Evolutionary conservation across 1,140 invertebrate species (phyloP).

Genomic region (Trichoplusia ni): DNA sequence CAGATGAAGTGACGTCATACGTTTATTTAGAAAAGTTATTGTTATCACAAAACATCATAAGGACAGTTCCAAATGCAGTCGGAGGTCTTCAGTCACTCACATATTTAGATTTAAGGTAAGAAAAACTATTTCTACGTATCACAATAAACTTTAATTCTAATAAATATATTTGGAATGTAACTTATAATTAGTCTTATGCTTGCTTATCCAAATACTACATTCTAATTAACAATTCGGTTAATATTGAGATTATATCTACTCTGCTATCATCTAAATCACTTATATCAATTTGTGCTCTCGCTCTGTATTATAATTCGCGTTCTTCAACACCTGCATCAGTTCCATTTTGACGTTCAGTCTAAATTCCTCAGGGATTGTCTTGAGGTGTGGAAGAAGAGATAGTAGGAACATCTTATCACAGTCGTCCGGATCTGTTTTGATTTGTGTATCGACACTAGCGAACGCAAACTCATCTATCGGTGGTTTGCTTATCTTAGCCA

Average conservation of each 20-base stretch:
- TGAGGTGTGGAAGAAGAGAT: conserved; percentile 68
- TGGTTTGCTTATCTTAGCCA: conserved; percentile 32
- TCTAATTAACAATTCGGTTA: not conserved
- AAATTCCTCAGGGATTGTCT: conserved; percentile 63
- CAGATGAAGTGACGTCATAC: conserved; percentile 93
- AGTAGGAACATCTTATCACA: conserved; percentile 69
- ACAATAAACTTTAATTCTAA: conserved; percentile 1
- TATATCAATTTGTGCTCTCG: conserved; percentile 54
- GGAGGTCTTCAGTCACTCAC: conserved; percentile 91
- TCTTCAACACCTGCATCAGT: conserved; percentile 70
- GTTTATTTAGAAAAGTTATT: conserved; percentile 92
- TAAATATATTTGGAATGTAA: conserved; percentile 26
- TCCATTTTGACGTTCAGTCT: conserved; percentile 72
- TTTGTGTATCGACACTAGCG: conserved; percentile 57
- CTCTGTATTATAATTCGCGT: conserved; percentile 52
- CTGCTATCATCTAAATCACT: not conserved
- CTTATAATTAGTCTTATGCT: conserved; percentile 2
- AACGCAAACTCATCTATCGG: conserved; percentile 62
- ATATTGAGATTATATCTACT: not conserved
- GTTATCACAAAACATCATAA: conserved; percentile 95
- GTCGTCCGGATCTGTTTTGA: conserved; percentile 54
- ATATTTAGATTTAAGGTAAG: conserved; percentile 93
- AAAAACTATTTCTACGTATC: not conserved
- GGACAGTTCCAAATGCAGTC: conserved; percentile 91
- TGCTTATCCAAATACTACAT: not conserved